Conservation (phyloP, 2,113 vertebrate species). For the Labeo catla region DNA sequence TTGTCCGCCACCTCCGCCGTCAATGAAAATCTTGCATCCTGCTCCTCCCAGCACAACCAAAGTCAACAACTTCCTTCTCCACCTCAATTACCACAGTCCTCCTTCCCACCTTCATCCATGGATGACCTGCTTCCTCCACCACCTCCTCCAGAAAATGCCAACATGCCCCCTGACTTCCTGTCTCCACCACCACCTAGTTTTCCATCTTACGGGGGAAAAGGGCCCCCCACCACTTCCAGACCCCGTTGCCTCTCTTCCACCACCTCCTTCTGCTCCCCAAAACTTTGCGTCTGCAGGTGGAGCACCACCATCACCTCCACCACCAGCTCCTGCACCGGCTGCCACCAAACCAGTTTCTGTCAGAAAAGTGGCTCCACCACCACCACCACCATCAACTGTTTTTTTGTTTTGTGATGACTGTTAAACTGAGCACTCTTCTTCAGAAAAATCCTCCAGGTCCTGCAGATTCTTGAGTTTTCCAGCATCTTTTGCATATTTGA, state of each 20-base stretch:
- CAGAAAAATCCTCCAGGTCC: no score
- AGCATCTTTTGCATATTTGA: no score
- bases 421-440: no score
- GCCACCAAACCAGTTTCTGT: not conserved
- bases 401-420: no score
- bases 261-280: conserved; percentile 59
- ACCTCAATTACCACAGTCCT: conserved; percentile 7
- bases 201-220: conserved; percentile 29
- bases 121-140: conserved; percentile 54
- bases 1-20: conserved; percentile 66
- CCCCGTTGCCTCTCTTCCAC: not conserved
- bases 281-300: conserved; percentile 62
- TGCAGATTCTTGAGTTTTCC: no score
- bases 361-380: conserved; percentile 79
- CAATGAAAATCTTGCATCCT: conserved; percentile 71
- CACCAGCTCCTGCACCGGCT: conserved; percentile 42
- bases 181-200: conserved; percentile 79
- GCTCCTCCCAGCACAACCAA: conserved; percentile 47
- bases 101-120: no score
- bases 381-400: conserved; percentile 63
- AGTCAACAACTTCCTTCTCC: not conserved
- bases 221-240: conserved; percentile 56
- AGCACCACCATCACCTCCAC: conserved; percentile 59
- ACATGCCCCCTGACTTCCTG: conserved; percentile 56
- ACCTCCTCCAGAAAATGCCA: conserved; percentile 57